Conservation (phyloP, 2,888 invertebrate genomes). For the Dyspetes luteomarginatus region DNA sequence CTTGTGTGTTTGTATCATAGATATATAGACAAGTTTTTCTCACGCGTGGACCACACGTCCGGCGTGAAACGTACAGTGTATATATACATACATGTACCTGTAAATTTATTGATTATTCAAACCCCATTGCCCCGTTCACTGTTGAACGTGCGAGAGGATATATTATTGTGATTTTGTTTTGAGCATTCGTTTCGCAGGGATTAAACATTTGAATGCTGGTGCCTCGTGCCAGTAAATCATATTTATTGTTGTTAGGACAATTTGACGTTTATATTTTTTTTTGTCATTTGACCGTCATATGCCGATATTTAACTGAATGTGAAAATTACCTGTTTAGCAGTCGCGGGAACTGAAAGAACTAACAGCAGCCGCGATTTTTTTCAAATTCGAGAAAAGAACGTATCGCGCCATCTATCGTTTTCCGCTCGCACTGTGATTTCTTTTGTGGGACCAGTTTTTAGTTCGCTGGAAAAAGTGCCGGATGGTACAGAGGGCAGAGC, state of each 20-base stretch:
- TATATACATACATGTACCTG: conserved; percentile 7
- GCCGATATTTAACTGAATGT: not conserved
- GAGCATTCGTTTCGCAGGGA: not conserved
- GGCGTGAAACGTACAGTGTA: conserved; percentile 14
- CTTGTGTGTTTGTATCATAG: conserved; percentile 3
- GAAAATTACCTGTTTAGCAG: conserved; percentile 9
- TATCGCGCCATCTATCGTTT: conserved; percentile 22
- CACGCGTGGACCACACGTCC: conserved; percentile 38
- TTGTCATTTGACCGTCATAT: not conserved
- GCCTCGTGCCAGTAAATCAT: not conserved
- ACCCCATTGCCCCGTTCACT: not conserved
- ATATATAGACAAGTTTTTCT: conserved; percentile 19
- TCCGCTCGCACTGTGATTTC: not conserved
- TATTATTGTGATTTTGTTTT: not conserved
- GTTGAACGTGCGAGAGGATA: too few species aligned
- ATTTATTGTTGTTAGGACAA: not conserved
- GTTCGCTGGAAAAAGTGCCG: not conserved
- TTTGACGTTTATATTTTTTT: not conserved
- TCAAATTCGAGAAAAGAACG: not conserved
- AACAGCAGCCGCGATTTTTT: not conserved
- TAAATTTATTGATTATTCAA: conserved; percentile 45
- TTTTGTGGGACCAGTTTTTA: not conserved
- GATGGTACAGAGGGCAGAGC: not conserved
- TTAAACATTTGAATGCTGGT: not conserved
- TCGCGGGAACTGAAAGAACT: too few species aligned